Evolutionary conservation across 2,113 vertebrate species (phyloP).

Genomic region (Penelope pileata): DNA sequence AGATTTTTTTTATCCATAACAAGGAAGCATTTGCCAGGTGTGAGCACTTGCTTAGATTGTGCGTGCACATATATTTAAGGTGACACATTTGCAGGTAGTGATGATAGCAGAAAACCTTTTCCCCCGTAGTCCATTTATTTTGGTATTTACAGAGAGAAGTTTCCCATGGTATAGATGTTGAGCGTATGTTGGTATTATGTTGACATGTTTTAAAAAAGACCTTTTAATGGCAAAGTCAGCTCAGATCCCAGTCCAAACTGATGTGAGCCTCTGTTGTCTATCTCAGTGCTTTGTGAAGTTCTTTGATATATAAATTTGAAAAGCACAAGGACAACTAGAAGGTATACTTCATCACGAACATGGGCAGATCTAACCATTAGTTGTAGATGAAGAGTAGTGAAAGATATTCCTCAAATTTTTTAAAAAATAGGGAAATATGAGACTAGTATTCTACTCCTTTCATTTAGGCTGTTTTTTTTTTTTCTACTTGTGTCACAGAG

Average conservation of each 20-base stretch:
- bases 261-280: not conserved
- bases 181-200: not conserved
- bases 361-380: not conserved
- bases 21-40: not conserved
- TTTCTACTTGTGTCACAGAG: not conserved
- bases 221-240: not conserved
- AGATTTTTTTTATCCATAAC: not conserved
- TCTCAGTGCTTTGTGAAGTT: not conserved
- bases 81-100: not conserved
- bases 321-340: not conserved
- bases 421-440: not conserved
- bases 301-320: not conserved
- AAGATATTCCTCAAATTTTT: not conserved
- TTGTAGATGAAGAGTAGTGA: not conserved
- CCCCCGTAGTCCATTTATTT: accelerated
- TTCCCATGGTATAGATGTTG: not conserved
- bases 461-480: not conserved
- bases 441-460: not conserved
- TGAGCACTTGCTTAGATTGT: not conserved
- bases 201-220: not conserved
- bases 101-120: not conserved
- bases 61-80: not conserved
- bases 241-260: not conserved
- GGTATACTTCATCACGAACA: not conserved
- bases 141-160: not conserved